Evolutionary conservation across 1,140 invertebrate genomes (phyloP).

Genomic region (Rhyacophila brunnea): DNA sequence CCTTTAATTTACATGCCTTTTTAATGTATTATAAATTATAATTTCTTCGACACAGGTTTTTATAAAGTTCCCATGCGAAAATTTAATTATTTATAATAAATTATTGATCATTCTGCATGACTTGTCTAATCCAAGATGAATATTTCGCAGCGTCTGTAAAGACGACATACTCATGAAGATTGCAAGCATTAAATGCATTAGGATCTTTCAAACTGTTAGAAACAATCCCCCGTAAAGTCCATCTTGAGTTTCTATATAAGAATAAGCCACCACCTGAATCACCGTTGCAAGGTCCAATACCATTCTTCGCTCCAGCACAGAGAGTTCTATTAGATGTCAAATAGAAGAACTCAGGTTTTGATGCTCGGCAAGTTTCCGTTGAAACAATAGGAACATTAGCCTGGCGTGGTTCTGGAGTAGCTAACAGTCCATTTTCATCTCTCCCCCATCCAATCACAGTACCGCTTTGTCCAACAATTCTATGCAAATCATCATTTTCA

Average conservation of each 20-base stretch:
- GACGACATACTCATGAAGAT: constrained; percentile 50
- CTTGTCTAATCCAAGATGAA: constrained; percentile 44
- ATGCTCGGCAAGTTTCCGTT: constrained; percentile 39
- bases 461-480: constrained; percentile 42
- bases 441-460: constrained; percentile 49
- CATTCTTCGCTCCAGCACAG: constrained; percentile 49
- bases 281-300: constrained; percentile 47
- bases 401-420: constrained; percentile 38
- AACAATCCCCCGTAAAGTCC: constrained; percentile 52
- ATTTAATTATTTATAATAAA: neutral
- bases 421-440: constrained; percentile 35
- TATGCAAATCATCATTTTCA: constrained; percentile 38
- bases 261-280: constrained; percentile 50
- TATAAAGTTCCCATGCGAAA: too few relatives aligned
- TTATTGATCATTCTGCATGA: neutral
- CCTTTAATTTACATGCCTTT: too few relatives aligned
- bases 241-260: constrained; percentile 36
- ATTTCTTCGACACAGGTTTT: too few relatives aligned
- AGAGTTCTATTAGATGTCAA: constrained; percentile 39
- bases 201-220: constrained; percentile 46
- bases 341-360: constrained; percentile 33
- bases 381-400: constrained; percentile 42
- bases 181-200: constrained; percentile 43
- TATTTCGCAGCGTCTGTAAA: constrained; percentile 54
- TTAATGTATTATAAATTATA: too few relatives aligned